Conservation (phyloP, 2,888 invertebrate species). For the Caenorhabditis macrosperma region DNA sequence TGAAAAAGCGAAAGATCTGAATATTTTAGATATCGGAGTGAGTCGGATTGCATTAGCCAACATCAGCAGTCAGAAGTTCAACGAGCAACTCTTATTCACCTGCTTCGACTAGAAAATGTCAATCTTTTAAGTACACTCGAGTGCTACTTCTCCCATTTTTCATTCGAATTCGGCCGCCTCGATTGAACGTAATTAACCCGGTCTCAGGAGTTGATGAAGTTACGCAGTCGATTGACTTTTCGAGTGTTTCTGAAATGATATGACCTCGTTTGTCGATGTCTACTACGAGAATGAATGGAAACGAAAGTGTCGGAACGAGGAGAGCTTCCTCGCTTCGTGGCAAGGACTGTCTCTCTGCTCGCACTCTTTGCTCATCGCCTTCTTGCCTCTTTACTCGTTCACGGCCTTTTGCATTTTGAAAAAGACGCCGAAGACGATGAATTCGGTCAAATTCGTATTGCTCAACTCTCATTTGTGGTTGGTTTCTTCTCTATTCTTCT, state of each 20-base stretch:
- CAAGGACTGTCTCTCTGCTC: conserved; percentile 36
- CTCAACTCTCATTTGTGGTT: conserved; percentile 39
- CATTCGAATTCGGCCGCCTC: too few relatives aligned
- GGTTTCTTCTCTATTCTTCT: background rate
- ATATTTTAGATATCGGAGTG: too few relatives aligned
- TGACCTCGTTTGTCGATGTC: background rate
- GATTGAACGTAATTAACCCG: too few relatives aligned
- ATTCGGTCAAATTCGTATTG: conserved; percentile 27
- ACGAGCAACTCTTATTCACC: too few relatives aligned
- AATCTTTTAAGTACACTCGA: too few relatives aligned
- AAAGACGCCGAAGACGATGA: conserved; percentile 37
- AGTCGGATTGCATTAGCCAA: too few relatives aligned
- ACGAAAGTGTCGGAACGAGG: conserved; percentile 10
- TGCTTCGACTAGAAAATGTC: too few relatives aligned
- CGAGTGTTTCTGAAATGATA: background rate
- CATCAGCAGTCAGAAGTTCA: too few relatives aligned
- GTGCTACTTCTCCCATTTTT: too few relatives aligned
- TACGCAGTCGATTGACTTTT: background rate
- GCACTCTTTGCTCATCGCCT: conserved; percentile 18
- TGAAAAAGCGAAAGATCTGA: too few relatives aligned
- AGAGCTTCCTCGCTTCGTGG: conserved; percentile 37
- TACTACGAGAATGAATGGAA: conserved; percentile 36
- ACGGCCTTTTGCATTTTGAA: conserved; percentile 37
- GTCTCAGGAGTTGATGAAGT: background rate
- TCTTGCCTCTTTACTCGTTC: conserved; percentile 25